A percentile compares a stretch with the other conserved stretches of the same genome.
phyloP scores from a whole-genome alignment of 2,113 vertebrate species.

The Ceratotherium simum region DNA sequence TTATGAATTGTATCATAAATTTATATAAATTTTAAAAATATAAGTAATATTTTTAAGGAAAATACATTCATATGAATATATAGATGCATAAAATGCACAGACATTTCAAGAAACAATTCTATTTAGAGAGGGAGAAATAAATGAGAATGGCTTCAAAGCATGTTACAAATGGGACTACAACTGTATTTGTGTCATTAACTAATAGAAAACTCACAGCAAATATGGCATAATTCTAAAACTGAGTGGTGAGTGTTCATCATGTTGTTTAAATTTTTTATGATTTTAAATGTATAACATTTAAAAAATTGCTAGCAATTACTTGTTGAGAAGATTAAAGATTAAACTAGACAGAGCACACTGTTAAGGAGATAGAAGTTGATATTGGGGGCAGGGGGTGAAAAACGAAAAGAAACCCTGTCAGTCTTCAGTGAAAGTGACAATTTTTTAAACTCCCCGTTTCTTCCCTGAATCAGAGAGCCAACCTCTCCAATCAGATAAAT shows the following conservation, averaged over 20 bases:
- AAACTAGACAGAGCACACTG: not conserved
- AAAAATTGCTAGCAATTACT: not conserved
- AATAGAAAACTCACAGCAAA: not conserved
- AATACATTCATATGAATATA: not conserved
- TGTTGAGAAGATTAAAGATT: not conserved
- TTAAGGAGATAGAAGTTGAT: not conserved
- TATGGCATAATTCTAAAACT: not conserved
- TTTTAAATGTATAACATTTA: not conserved
- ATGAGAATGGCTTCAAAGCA: not conserved
- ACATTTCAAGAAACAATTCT: not conserved
- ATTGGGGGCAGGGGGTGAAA: not conserved
- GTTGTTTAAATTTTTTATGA: not conserved
- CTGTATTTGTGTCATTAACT: not conserved
- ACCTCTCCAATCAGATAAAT: not conserved
- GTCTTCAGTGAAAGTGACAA: not conserved
- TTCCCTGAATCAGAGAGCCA: not conserved
- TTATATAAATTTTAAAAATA: not conserved
- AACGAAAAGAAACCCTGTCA: not conserved
- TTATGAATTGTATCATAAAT: not conserved
- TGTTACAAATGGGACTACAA: not conserved
- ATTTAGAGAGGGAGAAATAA: not conserved
- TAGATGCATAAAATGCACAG: not conserved
- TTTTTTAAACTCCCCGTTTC: not conserved
- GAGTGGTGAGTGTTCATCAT: not conserved
- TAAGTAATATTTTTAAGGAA: not conserved